Evolutionary conservation across 2,888 invertebrate genomes (phyloP).

Genomic region (Xestia c-nigrum): DNA sequence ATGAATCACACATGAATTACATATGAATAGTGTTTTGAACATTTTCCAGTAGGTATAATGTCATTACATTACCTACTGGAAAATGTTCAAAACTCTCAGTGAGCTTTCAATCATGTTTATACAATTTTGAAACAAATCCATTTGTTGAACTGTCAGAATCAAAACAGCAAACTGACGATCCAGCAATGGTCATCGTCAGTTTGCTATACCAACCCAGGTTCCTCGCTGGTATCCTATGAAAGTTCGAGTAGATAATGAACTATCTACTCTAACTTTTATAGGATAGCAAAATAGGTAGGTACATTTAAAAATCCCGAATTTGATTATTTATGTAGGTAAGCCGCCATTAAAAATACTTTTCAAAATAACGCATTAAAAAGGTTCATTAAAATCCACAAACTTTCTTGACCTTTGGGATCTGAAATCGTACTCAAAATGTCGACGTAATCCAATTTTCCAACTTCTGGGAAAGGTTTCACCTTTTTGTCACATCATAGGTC

Average conservation of each 20-base stretch:
- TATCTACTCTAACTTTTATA: too few species aligned
- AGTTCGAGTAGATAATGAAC: too few species aligned
- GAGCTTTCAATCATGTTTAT: not conserved
- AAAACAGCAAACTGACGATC: not conserved
- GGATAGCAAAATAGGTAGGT: not conserved
- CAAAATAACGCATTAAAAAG: constrained; percentile 1
- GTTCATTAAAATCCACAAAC: not conserved
- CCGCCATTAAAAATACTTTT: not conserved
- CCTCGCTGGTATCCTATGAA: too few species aligned
- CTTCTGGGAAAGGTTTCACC: constrained; percentile 38
- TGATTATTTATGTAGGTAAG: not conserved
- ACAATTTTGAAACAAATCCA: not conserved
- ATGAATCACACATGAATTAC: not conserved
- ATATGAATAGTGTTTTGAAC: too few species aligned
- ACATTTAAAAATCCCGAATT: not conserved
- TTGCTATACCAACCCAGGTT: too few species aligned
- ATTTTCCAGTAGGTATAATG: too few species aligned
- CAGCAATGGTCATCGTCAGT: not conserved
- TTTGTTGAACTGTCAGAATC: not conserved
- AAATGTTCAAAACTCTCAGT: not conserved
- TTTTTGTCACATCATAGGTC: constrained; percentile 51
- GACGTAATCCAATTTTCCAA: constrained; percentile 37
- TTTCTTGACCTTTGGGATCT: constrained; percentile 16
- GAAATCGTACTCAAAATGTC: constrained; percentile 20
- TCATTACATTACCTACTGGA: not conserved